Percentiles rank a stretch among this genome's conserved stretches.
Conservation (phyloP, 2,113 vertebrate genomes). For the Corvus cornix region DNA sequence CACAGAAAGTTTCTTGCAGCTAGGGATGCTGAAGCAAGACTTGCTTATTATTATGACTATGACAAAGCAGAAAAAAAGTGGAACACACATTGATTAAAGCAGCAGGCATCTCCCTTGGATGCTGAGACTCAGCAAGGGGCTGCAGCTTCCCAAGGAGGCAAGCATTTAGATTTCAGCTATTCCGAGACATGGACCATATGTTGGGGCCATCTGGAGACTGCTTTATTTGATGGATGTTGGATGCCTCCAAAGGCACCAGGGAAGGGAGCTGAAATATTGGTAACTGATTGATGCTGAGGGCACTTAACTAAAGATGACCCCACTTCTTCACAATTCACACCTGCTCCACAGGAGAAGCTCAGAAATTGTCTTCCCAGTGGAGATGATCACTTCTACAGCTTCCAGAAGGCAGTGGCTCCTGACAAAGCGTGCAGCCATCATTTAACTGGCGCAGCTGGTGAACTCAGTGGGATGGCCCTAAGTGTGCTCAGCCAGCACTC, state of each 20-base stretch:
- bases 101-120: constrained; percentile 60
- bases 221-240: constrained; percentile 22
- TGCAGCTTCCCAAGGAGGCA: neutral
- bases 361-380: neutral
- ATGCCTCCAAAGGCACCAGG: constrained; percentile 20
- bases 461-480: neutral
- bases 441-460: neutral
- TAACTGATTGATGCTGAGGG: constrained; percentile 42
- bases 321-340: constrained; percentile 2
- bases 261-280: constrained; percentile 21
- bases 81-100: constrained; percentile 61
- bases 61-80: constrained; percentile 75
- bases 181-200: neutral
- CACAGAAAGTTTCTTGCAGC: constrained; percentile 54
- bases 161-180: constrained; percentile 37
- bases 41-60: constrained; percentile 69
- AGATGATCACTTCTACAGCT: neutral
- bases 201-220: constrained; percentile 52
- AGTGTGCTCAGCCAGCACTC: neutral
- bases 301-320: constrained; percentile 45
- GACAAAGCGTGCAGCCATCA: neutral
- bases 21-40: constrained; percentile 25
- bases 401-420: neutral
- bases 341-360: neutral
- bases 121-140: constrained; percentile 11